These are phyloP conservation scores for Sturnus vulgaris DNA, from an alignment of 2,113 vertebrate genomes.

Conservation along the genomic window DNA sequence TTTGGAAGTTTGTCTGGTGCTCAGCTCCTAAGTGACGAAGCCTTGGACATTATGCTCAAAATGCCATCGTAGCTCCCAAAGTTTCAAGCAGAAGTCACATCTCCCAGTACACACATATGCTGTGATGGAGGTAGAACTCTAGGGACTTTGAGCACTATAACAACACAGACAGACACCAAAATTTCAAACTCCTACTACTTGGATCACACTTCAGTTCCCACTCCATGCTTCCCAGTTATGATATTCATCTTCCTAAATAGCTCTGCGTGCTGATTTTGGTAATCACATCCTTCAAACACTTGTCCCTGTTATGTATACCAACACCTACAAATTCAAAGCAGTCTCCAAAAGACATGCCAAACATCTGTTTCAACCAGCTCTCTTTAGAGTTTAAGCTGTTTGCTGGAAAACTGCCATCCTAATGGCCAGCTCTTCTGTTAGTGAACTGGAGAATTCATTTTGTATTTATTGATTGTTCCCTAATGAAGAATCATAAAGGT, in stretches of 20 bases:
- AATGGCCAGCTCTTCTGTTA: slow-evolving; percentile 12
- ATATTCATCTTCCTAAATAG: background rate
- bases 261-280: background rate
- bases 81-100: background rate
- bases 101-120: accelerated
- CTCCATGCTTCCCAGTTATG: background rate
- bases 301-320: slow-evolving; percentile 18
- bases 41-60: background rate
- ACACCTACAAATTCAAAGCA: slow-evolving; percentile 24
- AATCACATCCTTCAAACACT: slow-evolving; percentile 20
- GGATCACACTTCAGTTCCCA: background rate
- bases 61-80: background rate
- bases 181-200: background rate
- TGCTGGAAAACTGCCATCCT: slow-evolving; percentile 34
- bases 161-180: background rate
- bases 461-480: slow-evolving; percentile 48
- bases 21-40: background rate
- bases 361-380: slow-evolving; percentile 48
- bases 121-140: background rate
- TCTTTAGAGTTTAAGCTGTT: slow-evolving; percentile 19
- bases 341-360: slow-evolving; percentile 8
- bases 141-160: background rate
- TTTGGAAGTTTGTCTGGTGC: background rate
- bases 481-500: slow-evolving; percentile 61
- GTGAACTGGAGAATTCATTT: slow-evolving; percentile 45